Base-by-base conservation (phyloP, 1,140 invertebrate genomes). In the Caerostris extrusa region DNA sequence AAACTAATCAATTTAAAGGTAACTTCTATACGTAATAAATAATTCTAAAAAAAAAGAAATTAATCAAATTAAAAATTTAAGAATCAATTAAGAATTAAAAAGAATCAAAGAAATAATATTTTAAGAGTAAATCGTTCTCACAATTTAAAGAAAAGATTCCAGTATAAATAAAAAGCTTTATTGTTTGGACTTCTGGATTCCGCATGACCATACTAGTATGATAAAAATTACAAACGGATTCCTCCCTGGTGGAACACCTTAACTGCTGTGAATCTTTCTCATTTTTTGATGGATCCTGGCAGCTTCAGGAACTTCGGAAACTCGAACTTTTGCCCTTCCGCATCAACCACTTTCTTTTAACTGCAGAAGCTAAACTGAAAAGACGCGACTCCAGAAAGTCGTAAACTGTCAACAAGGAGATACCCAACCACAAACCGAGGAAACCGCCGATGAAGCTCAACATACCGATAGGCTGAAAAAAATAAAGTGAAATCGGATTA, bases 391-490 rank as follows among this genome's bases (percentile, higher is more conserved):
- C 93, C 19, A 93, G 50, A 57, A 93, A 93, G 17, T 93, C 93
- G 69, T 93, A 93, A 0, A 93, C 93, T 3, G 85, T 93, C 7
- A 93, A 10, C 17, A 93, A 71, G n/a, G 93, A 93, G 56, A 93
- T 93, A 3, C 93, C 93, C 1, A 93, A 69, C 93, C 93, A 93
- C 57, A 93, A 58, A 17, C 93, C 93, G 0, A 93, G 86, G 57
- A 89, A 93, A 0, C 93, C 93, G 14, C 93, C 93, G 5, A 93
- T 93, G 53, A 93, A 93, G 55, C 93, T 93, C 64, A 93, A 58
- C 3, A 93, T 93, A 4, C 93, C 93, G 14, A 93, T 93, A 0
- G 93, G 69, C 93, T 93, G 50, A 50, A 77, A 34, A 34, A 34
- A 34, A 2, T 1, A 34, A 34, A 34, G 34, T 34, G 34, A 34